Conservation (phyloP, 1,140 invertebrate species). For the Heliconius hewitsoni region DNA sequence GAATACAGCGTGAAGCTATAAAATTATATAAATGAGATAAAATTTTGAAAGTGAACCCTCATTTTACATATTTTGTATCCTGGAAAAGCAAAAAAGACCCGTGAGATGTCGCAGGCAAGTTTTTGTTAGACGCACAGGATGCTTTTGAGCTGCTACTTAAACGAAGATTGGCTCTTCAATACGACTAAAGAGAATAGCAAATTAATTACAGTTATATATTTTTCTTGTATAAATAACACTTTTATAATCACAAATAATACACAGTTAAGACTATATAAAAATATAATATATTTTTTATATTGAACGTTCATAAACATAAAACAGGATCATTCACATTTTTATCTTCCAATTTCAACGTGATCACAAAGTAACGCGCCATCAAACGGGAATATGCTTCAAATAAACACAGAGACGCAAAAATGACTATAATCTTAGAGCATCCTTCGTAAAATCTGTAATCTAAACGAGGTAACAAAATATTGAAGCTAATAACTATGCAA, state of each 20-base stretch:
- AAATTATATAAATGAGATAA: not conserved
- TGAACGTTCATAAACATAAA: not conserved
- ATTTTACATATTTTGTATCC: not conserved
- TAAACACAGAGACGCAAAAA: slow-evolving; percentile 17
- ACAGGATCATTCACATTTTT: not conserved
- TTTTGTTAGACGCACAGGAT: not conserved
- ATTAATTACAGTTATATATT: not conserved
- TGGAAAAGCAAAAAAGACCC: slow-evolving; percentile 6
- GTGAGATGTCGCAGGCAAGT: not conserved
- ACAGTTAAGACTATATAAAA: not conserved
- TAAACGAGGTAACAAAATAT: slow-evolving; percentile 29
- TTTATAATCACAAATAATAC: not conserved
- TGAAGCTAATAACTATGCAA: slow-evolving; percentile 46
- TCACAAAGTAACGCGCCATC: not conserved
- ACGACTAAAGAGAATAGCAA: not conserved
- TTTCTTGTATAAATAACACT: not conserved
- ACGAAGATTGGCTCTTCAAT: not conserved
- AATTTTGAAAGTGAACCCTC: not conserved
- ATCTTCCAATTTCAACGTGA: slow-evolving; percentile 8
- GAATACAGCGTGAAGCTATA: too few species aligned
- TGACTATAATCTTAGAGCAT: slow-evolving; percentile 26
- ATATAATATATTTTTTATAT: not conserved
- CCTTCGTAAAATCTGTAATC: slow-evolving; percentile 16
- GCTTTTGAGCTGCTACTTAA: not conserved
- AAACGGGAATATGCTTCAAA: not conserved